phyloP scores from a whole-genome alignment of 2,888 invertebrate genomes.

The Plebejus argus region DNA sequence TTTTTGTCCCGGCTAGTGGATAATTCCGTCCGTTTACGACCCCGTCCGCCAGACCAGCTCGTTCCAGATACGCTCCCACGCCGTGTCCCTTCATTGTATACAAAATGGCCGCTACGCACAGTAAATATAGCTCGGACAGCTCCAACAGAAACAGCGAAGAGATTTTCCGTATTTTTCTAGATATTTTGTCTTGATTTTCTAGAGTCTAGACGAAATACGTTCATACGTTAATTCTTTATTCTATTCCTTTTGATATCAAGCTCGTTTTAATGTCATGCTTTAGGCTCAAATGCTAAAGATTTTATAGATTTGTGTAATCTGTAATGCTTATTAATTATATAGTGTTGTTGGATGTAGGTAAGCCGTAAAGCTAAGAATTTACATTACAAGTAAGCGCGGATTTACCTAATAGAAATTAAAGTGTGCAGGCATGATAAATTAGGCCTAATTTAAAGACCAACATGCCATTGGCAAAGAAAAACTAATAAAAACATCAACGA shows the following conservation, averaged over 20 bases:
- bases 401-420: neutral
- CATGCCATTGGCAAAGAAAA: conserved; percentile 12
- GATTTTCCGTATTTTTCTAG: neutral
- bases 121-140: neutral
- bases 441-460: conserved; percentile 32
- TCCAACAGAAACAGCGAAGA: neutral
- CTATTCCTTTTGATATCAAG: neutral
- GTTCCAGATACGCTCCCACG: conserved; percentile 73
- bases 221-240: neutral
- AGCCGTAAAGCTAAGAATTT: no score
- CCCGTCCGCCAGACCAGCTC: conserved; percentile 58
- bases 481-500: conserved; percentile 14
- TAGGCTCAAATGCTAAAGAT: neutral
- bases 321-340: neutral
- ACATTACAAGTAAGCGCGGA: no score
- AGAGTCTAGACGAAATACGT: neutral
- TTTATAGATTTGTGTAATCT: neutral
- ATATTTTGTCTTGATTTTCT: neutral
- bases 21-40: conserved; percentile 76
- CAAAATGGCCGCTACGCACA: conserved; percentile 32
- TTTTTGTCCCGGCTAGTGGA: conserved; percentile 66
- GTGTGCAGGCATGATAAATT: neutral
- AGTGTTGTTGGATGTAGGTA: neutral
- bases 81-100: conserved; percentile 56
- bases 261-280: neutral